Percentiles rank a stretch among this genome's conserved stretches.
phyloP scores from a whole-genome alignment of 1,140 invertebrate species.

The Oncopeltus fasciatus region DNA sequence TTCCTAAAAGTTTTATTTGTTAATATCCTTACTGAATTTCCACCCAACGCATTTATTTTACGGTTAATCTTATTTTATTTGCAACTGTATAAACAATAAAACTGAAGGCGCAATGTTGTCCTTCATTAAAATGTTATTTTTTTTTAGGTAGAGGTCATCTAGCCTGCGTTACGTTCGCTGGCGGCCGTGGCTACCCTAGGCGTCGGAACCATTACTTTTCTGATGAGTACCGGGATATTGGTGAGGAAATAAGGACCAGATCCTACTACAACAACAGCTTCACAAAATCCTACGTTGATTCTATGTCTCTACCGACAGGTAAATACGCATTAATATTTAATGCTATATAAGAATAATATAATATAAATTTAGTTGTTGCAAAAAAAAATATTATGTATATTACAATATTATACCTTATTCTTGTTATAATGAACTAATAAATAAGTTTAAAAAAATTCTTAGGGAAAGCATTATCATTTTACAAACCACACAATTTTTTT shows the following conservation, averaged over 20 bases:
- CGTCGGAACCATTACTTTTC: conserved; percentile 40
- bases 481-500: not conserved
- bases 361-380: not conserved
- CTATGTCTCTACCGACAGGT: conserved; percentile 2
- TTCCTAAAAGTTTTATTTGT: no score
- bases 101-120: no score
- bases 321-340: not conserved
- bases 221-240: conserved; percentile 32
- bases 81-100: no score
- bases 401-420: not conserved
- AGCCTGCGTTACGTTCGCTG: conserved; percentile 61
- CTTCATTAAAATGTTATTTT: not conserved
- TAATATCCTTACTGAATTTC: no score
- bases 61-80: no score
- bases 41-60: no score
- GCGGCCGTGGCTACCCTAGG: conserved; percentile 54
- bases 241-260: conserved; percentile 56
- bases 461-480: not conserved
- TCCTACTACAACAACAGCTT: conserved; percentile 47
- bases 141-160: conserved; percentile 41
- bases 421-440: not conserved
- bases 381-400: not conserved
- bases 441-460: not conserved
- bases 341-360: not conserved
- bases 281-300: not conserved